These are phyloP conservation scores for Tribolium freemani DNA, from an alignment of 2,888 invertebrate species.

Conservation along the genomic window DNA sequence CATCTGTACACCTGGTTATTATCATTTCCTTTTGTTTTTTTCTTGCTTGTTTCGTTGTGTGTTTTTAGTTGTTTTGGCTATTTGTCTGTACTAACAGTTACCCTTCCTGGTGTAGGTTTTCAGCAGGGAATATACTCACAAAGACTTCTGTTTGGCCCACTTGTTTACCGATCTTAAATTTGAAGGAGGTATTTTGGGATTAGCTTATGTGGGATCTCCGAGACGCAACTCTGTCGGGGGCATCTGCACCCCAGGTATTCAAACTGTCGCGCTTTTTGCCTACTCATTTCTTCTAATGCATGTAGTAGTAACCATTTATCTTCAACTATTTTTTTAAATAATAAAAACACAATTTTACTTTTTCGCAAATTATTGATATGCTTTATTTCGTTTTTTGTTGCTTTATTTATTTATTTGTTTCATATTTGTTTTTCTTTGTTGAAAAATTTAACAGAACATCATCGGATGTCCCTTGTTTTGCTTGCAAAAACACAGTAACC, in stretches of 20 bases:
- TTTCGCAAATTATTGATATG: not conserved
- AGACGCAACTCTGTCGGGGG: slow-evolving; percentile 94
- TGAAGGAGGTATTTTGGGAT: slow-evolving; percentile 94
- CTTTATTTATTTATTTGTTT: too few species aligned
- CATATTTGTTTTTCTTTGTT: too few species aligned
- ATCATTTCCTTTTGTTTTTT: slow-evolving; percentile 53
- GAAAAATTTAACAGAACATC: too few species aligned
- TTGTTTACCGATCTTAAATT: slow-evolving; percentile 97
- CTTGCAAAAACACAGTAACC: too few species aligned
- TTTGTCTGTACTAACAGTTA: slow-evolving; percentile 24
- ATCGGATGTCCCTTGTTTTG: too few species aligned
- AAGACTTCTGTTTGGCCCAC: slow-evolving; percentile 96
- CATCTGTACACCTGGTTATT: slow-evolving; percentile 70
- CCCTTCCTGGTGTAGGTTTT: slow-evolving; percentile 78
- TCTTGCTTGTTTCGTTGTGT: slow-evolving; percentile 60
- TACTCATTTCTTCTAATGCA: not conserved
- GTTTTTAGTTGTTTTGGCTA: slow-evolving; percentile 16
- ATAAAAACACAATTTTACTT: slow-evolving; percentile 63
- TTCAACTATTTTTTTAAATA: slow-evolving; percentile 34
- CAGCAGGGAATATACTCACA: slow-evolving; percentile 93
- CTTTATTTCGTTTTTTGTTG: too few species aligned
- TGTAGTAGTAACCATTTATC: slow-evolving; percentile 63
- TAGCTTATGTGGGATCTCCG: slow-evolving; percentile 96
- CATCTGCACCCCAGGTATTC: slow-evolving; percentile 92
- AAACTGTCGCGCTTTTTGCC: not conserved